phyloP scores from a whole-genome alignment of 2,888 invertebrate species.

The Tachina fera region DNA sequence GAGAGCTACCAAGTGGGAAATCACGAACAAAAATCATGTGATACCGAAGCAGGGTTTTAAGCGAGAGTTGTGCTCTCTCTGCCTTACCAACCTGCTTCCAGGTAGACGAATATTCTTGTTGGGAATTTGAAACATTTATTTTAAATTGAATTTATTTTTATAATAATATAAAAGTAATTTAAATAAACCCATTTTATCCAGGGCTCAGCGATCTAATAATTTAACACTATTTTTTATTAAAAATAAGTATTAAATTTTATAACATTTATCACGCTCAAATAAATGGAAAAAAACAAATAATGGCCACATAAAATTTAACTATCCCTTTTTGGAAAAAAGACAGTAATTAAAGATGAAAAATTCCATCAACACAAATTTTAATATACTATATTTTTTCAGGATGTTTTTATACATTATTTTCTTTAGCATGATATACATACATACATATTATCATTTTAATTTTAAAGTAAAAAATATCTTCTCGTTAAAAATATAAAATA shows the following conservation, averaged over 20 bases:
- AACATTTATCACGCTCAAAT: not conserved
- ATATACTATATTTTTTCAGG: slow-evolving; percentile 47
- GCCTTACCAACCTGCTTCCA: too few species aligned
- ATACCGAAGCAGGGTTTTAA: too few species aligned
- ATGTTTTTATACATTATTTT: slow-evolving; percentile 54
- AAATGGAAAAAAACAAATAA: slow-evolving; percentile 50
- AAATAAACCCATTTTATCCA: too few species aligned
- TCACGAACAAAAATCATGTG: too few species aligned
- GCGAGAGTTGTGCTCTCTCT: too few species aligned
- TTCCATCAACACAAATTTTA: slow-evolving; percentile 61
- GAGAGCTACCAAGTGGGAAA: too few species aligned
- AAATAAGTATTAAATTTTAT: not conserved
- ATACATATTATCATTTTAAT: slow-evolving; percentile 46
- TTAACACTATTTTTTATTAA: too few species aligned
- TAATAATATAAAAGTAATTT: too few species aligned
- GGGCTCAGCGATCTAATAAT: too few species aligned
- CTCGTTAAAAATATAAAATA: slow-evolving; percentile 69
- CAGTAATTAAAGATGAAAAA: slow-evolving; percentile 55
- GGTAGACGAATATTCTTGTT: too few species aligned
- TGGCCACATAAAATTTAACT: slow-evolving; percentile 42
- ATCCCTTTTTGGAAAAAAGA: slow-evolving; percentile 35
- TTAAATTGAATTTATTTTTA: too few species aligned
- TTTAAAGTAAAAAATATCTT: slow-evolving; percentile 59
- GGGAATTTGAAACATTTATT: too few species aligned
- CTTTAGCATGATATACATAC: slow-evolving; percentile 25